phyloP scores from a whole-genome alignment of 2,113 vertebrate genomes.

The Todiramphus saurophagus region DNA sequence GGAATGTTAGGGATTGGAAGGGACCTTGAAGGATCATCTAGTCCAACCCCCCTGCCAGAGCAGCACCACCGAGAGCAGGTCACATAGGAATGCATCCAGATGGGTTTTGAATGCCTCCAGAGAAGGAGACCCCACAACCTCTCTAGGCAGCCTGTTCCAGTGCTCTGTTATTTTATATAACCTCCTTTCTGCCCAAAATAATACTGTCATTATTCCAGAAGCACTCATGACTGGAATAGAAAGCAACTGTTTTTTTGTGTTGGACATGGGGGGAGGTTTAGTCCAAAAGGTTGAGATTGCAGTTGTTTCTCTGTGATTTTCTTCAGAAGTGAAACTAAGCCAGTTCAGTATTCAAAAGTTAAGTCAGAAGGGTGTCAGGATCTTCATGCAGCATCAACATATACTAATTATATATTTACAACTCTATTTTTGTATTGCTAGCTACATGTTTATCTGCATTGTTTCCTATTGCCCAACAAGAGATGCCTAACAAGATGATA shows the following conservation, averaged over 20 bases:
- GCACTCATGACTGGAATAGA: neutral
- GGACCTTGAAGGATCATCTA: too few relatives aligned
- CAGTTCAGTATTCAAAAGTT: neutral
- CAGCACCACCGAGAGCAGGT: too few relatives aligned
- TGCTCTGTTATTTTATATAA: neutral
- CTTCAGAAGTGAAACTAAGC: neutral
- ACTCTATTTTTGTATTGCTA: neutral
- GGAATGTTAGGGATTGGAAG: too few relatives aligned
- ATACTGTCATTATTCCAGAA: neutral
- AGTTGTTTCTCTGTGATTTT: neutral
- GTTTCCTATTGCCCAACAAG: conserved; percentile 2
- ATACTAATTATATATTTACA: conserved; percentile 18
- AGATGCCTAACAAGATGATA: neutral
- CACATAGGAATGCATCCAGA: too few relatives aligned
- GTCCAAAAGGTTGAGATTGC: neutral
- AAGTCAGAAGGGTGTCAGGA: neutral
- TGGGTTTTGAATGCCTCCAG: too few relatives aligned
- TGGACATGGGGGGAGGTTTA: neutral
- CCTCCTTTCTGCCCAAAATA: neutral
- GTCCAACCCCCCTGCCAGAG: too few relatives aligned
- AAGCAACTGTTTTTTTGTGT: neutral
- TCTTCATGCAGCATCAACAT: neutral
- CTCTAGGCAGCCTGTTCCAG: too few relatives aligned
- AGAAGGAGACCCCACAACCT: too few relatives aligned
- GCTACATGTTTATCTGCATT: neutral